Conservation (phyloP, 1,140 invertebrate species). For the Zaprionus lachaisei region DNA sequence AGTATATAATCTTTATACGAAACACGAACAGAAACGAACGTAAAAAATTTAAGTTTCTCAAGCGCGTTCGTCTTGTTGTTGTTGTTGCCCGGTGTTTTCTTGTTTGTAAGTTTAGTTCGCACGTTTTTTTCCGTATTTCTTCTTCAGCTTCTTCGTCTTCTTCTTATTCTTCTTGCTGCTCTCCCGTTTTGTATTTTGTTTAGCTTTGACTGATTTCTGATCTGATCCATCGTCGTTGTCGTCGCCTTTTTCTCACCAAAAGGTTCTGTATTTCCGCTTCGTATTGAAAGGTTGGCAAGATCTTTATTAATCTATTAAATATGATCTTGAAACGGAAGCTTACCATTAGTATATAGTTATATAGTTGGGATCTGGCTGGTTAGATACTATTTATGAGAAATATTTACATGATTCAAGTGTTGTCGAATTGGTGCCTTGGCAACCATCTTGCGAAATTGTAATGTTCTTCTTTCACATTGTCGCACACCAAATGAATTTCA, state of each 20-base stretch:
- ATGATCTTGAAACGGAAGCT: conserved; percentile 29
- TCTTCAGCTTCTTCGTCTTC: not conserved
- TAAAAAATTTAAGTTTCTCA: conserved; percentile 73
- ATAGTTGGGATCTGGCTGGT: not conserved
- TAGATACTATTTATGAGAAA: conserved; percentile 8
- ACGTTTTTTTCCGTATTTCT: conserved; percentile 61
- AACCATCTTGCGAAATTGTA: not conserved
- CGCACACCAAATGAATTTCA: conserved; percentile 71
- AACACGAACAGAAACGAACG: conserved; percentile 36
- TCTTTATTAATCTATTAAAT: conserved; percentile 35
- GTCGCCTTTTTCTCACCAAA: conserved; percentile 15
- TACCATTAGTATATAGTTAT: too few relatives aligned
- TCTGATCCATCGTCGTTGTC: not conserved
- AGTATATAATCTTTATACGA: conserved; percentile 24
- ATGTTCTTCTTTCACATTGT: conserved; percentile 28
- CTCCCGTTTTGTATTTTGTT: conserved; percentile 22
- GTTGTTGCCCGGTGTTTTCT: conserved; percentile 60
- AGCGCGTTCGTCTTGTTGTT: conserved; percentile 42
- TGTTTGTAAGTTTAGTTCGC: conserved; percentile 75
- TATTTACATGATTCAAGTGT: not conserved
- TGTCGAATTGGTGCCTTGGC: conserved; percentile 20
- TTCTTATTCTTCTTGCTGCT: not conserved
- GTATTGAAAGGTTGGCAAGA: conserved; percentile 5
- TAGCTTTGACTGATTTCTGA: conserved; percentile 45
- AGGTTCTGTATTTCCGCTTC: conserved; percentile 26